A percentile compares a stretch with the other conserved stretches of the same genome.
These are phyloP conservation scores for Meteorus sp. DNA, from an alignment of 1,140 invertebrate species.

Conservation along the genomic window DNA sequence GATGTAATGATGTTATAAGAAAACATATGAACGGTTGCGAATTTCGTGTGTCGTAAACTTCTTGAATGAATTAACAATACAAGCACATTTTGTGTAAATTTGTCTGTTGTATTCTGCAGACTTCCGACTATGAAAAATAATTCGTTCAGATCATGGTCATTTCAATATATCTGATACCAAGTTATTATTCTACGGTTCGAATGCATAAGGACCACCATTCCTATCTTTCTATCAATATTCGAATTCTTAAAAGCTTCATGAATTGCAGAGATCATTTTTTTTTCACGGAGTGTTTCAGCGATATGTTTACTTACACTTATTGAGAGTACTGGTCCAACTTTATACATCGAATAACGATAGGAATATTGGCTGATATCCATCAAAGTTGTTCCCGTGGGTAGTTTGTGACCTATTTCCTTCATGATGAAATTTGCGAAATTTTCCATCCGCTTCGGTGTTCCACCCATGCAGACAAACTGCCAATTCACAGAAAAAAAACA, in stretches of 20 bases:
- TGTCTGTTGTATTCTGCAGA: too few species aligned
- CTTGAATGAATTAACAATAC: too few species aligned
- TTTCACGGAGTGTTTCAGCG: neutral
- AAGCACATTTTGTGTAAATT: too few species aligned
- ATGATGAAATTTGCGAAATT: conserved; percentile 90
- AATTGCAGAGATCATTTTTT: neutral
- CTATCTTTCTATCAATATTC: too few species aligned
- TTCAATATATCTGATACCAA: too few species aligned
- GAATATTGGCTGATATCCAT: conserved; percentile 90
- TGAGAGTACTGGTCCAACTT: conserved; percentile 91
- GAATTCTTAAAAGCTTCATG: neutral
- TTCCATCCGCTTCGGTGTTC: conserved; percentile 92
- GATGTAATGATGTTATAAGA: too few species aligned
- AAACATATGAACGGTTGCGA: too few species aligned
- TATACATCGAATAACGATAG: conserved; percentile 96
- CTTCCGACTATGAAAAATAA: too few species aligned
- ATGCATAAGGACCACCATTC: too few species aligned
- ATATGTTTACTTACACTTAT: conserved; percentile 77
- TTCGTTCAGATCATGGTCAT: too few species aligned
- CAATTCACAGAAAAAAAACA: conserved; percentile 37
- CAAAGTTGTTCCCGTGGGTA: conserved; percentile 83
- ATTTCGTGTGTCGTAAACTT: too few species aligned
- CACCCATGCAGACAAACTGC: conserved; percentile 98
- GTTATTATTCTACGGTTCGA: too few species aligned
- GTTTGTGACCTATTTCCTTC: conserved; percentile 85